Evolutionary conservation across 2,888 invertebrate species (phyloP).

Genomic region (Drosophila multiciliata): DNA sequence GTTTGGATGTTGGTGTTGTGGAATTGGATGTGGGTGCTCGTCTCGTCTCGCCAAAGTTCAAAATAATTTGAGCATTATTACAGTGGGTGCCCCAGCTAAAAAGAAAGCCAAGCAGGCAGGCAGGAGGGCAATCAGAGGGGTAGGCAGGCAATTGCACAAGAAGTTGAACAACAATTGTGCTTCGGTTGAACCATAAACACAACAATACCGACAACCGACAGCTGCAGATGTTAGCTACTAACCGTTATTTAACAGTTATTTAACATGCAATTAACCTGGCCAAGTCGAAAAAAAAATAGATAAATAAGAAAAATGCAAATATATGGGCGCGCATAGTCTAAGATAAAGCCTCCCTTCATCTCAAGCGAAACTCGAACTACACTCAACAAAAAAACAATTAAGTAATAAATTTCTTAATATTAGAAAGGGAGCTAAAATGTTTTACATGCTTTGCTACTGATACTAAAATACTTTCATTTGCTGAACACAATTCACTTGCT

Average conservation of each 20-base stretch:
- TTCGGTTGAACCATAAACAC: conserved; percentile 59
- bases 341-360: conserved; percentile 33
- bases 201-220: conserved; percentile 16
- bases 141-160: conserved; percentile 61
- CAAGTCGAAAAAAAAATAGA: conserved; percentile 19
- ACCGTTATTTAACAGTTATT: conserved; percentile 80
- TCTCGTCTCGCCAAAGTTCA: conserved; percentile 63
- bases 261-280: conserved; percentile 76
- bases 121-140: neutral
- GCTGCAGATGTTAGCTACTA: conserved; percentile 51
- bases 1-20: neutral
- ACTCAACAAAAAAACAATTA: neutral
- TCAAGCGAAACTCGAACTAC: conserved; percentile 18
- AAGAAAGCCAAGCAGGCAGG: conserved; percentile 20
- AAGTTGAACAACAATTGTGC: conserved; percentile 60
- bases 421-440: neutral
- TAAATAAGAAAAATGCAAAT: conserved; percentile 60
- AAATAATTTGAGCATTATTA: conserved; percentile 75
- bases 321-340: conserved; percentile 44
- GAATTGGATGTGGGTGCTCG: conserved; percentile 61
- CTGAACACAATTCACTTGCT: neutral
- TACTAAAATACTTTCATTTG: neutral
- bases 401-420: neutral
- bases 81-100: conserved; percentile 56
- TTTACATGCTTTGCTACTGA: neutral